Evolutionary conservation across 2,113 vertebrate genomes (phyloP).

Genomic region (Addax nasomaculatus): DNA sequence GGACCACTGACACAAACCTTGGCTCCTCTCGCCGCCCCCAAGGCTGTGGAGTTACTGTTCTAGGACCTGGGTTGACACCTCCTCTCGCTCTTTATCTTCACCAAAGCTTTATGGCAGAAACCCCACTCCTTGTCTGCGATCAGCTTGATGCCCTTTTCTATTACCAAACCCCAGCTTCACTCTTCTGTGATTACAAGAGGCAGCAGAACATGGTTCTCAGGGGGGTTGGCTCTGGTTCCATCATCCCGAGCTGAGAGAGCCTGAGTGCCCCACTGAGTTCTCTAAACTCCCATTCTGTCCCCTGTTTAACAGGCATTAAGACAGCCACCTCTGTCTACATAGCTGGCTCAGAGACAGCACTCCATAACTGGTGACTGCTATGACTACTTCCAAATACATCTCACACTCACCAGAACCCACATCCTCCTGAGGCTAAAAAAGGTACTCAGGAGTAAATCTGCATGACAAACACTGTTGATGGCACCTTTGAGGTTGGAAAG

Average conservation of each 20-base stretch:
- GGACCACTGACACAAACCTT: neutral
- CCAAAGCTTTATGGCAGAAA: neutral
- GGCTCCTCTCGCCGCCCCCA: neutral
- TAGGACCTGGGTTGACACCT: too few species aligned
- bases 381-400: neutral
- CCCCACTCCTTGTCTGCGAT: neutral
- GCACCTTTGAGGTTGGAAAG: neutral
- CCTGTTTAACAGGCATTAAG: neutral
- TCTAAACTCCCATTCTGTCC: neutral
- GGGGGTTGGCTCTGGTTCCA: neutral
- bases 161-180: neutral
- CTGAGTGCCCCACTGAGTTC: neutral
- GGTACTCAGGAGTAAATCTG: neutral
- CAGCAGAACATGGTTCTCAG: neutral
- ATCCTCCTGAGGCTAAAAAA: neutral
- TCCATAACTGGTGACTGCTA: neutral
- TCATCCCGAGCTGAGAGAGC: neutral
- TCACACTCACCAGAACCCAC: neutral
- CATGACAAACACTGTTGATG: neutral
- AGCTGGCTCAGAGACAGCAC: neutral
- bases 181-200: neutral
- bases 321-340: rapidly evolving
- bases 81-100: neutral
- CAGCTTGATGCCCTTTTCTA: neutral
- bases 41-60: too few species aligned